Percentiles rank a stretch among this genome's conserved stretches.
These are phyloP conservation scores for Psephotus haematonotus DNA, from an alignment of 2,113 vertebrate genomes.

Conservation along the genomic window DNA sequence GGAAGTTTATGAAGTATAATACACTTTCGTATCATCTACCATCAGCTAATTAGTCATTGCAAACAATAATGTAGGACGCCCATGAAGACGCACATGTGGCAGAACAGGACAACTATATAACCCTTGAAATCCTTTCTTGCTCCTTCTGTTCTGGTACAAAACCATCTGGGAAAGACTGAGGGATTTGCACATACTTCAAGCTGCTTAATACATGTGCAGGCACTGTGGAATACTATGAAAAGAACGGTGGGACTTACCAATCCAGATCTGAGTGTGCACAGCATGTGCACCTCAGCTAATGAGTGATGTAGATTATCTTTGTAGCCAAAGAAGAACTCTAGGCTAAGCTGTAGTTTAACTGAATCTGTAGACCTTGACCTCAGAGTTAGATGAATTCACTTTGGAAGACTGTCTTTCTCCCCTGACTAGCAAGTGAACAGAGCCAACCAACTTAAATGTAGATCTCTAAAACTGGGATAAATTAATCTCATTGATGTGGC, in stretches of 20 bases:
- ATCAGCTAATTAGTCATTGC: not conserved
- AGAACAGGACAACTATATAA: not conserved
- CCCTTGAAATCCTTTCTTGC: not conserved
- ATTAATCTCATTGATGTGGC: not conserved
- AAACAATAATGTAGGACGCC: not conserved
- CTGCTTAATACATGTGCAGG: not conserved
- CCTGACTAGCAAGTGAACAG: not conserved
- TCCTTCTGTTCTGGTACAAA: not conserved
- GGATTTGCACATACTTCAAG: not conserved
- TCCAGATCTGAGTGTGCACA: not conserved
- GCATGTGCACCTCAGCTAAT: not conserved
- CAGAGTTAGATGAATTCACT: not conserved
- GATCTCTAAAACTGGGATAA: not conserved
- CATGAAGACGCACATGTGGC: not conserved
- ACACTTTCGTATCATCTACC: not conserved
- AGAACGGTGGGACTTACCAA: not conserved
- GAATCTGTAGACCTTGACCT: not conserved
- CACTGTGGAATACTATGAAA: not conserved
- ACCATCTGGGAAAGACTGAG: not conserved
- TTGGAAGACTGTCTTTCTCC: not conserved
- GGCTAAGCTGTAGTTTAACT: not conserved
- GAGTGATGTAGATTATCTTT: not conserved
- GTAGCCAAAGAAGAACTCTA: not conserved
- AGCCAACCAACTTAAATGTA: not conserved
- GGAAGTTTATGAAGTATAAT: not conserved